phyloP scores from a whole-genome alignment of 2,113 vertebrate species.

The Hipposideros armiger region DNA sequence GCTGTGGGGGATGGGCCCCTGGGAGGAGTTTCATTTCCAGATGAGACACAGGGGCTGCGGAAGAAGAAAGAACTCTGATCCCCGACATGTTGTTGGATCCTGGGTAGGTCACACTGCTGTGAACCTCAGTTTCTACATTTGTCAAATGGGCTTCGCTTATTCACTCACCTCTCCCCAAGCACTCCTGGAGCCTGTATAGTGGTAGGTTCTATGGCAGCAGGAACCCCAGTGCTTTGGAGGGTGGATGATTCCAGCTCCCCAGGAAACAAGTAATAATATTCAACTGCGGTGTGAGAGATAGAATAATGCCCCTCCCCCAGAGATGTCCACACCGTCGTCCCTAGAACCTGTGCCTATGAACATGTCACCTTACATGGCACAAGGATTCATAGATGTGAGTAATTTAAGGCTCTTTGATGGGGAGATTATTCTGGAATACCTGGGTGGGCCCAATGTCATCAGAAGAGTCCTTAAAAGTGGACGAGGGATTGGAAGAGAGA shows the following conservation, averaged over 20 bases:
- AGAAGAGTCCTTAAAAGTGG: not conserved
- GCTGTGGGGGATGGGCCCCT: not conserved
- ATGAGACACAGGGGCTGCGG: not conserved
- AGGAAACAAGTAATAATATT: not conserved
- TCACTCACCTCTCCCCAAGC: not conserved
- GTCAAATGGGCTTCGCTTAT: not conserved
- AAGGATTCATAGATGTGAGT: not conserved
- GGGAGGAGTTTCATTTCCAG: not conserved
- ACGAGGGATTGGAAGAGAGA: not conserved
- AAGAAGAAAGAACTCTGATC: not conserved
- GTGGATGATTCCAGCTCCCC: not conserved
- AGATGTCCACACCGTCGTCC: accelerated
- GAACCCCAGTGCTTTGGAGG: not conserved
- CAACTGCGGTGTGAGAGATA: not conserved
- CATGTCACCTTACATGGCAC: not conserved
- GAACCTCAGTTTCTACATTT: not conserved
- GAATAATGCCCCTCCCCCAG: too few species aligned
- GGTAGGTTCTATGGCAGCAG: not conserved
- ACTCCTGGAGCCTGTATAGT: accelerated
- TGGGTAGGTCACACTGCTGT: accelerated
- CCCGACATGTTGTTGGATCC: not conserved
- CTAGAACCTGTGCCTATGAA: accelerated
- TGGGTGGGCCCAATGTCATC: not conserved
- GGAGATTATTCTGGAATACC: not conserved
- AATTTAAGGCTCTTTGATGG: not conserved